A percentile compares a stretch with the other conserved stretches of the same genome.
phyloP scores from a whole-genome alignment of 2,888 invertebrate species.

The Deroplatys truncata region DNA sequence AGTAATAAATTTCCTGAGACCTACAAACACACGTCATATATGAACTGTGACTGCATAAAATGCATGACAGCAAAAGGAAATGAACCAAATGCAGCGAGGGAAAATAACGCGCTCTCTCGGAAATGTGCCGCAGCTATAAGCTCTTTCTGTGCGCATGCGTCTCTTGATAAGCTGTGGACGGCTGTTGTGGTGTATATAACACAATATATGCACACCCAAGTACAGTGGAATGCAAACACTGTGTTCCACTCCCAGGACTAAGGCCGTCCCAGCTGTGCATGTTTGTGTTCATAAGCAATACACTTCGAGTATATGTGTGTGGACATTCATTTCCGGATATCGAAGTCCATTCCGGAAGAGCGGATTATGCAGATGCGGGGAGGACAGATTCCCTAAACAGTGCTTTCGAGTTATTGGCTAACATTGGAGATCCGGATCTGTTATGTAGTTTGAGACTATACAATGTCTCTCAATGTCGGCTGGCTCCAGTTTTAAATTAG shows the following conservation, averaged over 20 bases:
- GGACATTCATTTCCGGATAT: constrained; percentile 19
- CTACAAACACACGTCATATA: too few relatives aligned
- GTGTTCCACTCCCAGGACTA: too few relatives aligned
- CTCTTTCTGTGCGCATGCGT: neutral
- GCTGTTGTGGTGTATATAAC: neutral
- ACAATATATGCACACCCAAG: neutral
- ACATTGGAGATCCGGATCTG: neutral
- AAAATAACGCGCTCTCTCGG: too few relatives aligned
- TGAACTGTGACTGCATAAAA: too few relatives aligned
- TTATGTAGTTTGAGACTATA: neutral
- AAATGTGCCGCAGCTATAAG: too few relatives aligned
- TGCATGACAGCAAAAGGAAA: too few relatives aligned
- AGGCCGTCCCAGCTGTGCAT: neutral
- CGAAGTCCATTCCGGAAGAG: constrained; percentile 13
- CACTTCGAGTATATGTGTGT: neutral
- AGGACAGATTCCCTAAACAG: neutral
- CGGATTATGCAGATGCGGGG: constrained; percentile 16
- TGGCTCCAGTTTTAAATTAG: neutral
- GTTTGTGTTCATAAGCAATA: neutral
- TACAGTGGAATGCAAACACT: neutral
- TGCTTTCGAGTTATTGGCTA: neutral
- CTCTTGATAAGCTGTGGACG: neutral
- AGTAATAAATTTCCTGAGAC: too few relatives aligned
- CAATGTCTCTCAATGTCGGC: neutral
- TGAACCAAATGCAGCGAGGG: too few relatives aligned